These are phyloP conservation scores for Eulimnadia texana DNA, from an alignment of 1,140 invertebrate species.

Conservation along the genomic window DNA sequence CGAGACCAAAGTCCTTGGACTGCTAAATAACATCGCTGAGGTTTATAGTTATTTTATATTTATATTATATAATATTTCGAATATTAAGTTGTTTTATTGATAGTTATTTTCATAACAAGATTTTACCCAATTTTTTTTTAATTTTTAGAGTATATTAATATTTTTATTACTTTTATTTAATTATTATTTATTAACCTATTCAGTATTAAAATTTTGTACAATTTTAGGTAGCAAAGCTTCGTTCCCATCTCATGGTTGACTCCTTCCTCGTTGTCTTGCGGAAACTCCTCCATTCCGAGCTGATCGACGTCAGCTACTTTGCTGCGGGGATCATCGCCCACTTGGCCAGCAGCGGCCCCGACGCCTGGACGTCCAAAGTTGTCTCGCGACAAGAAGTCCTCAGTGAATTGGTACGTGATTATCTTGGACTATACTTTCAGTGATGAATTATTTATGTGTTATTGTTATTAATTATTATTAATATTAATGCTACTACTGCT, in stretches of 20 bases:
- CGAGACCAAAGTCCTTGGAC: slow-evolving; percentile 63
- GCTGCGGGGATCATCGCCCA: slow-evolving; percentile 67
- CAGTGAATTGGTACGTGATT: slow-evolving; percentile 32
- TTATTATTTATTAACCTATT: too few species aligned
- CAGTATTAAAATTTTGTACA: slow-evolving; percentile 13
- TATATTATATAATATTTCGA: background rate
- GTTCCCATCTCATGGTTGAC: slow-evolving; percentile 44
- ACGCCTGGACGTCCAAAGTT: slow-evolving; percentile 34
- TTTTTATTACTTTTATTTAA: too few species aligned
- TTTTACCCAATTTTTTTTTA: too few species aligned
- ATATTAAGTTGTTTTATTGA: too few species aligned
- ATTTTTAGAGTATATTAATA: too few species aligned
- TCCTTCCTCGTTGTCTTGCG: slow-evolving; percentile 45
- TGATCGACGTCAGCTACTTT: slow-evolving; percentile 70
- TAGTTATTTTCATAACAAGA: too few species aligned
- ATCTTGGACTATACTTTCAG: too few species aligned
- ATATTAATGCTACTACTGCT: too few species aligned
- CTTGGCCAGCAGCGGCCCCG: slow-evolving; percentile 44
- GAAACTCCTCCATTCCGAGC: slow-evolving; percentile 42
- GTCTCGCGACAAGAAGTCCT: slow-evolving; percentile 38
- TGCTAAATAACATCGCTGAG: slow-evolving; percentile 71
- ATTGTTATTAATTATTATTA: slow-evolving; percentile 1
- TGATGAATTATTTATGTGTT: background rate
- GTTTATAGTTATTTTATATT: slow-evolving; percentile 22
- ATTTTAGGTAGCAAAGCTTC: slow-evolving; percentile 26